These are phyloP conservation scores for Heliocidaris erythrogramma DNA, from an alignment of 35 echinoderm and acorn worm species.

Conservation along the genomic window DNA sequence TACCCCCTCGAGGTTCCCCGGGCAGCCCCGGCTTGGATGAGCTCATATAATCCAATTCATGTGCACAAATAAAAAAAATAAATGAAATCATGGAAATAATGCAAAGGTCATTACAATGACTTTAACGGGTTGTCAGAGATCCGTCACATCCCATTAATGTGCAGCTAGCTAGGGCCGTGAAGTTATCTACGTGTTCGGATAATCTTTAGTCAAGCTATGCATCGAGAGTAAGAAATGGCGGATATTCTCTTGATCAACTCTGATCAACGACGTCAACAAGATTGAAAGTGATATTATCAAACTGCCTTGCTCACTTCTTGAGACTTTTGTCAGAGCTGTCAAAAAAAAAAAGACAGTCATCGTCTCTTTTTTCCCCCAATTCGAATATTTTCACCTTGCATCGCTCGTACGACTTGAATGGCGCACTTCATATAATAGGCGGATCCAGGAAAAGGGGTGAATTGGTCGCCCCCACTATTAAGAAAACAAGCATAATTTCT, in stretches of 20 bases:
- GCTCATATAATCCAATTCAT: slow-evolving; percentile 12
- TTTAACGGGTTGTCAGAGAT: not conserved
- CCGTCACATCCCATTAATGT: not conserved
- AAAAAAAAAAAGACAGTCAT: not conserved
- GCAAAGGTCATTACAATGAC: not conserved
- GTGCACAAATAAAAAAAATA: not conserved
- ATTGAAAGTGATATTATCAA: slow-evolving; percentile 12
- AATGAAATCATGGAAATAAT: not conserved
- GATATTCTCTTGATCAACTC: not conserved
- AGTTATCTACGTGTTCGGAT: not conserved
- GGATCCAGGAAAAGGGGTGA: no score
- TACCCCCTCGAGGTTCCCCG: not conserved
- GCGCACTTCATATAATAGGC: no score
- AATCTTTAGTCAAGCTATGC: not conserved
- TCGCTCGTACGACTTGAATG: not conserved
- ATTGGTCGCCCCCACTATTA: no score
- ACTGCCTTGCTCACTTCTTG: not conserved
- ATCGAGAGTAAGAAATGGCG: not conserved
- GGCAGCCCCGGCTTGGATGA: not conserved
- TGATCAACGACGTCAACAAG: slow-evolving; percentile 7
- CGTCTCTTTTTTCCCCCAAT: not conserved
- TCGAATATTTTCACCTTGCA: not conserved
- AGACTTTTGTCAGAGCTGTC: not conserved
- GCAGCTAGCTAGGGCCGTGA: not conserved
- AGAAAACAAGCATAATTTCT: no score